phyloP scores from a whole-genome alignment of 2,797 vertebrate species.

The Ataeniobius toweri region DNA sequence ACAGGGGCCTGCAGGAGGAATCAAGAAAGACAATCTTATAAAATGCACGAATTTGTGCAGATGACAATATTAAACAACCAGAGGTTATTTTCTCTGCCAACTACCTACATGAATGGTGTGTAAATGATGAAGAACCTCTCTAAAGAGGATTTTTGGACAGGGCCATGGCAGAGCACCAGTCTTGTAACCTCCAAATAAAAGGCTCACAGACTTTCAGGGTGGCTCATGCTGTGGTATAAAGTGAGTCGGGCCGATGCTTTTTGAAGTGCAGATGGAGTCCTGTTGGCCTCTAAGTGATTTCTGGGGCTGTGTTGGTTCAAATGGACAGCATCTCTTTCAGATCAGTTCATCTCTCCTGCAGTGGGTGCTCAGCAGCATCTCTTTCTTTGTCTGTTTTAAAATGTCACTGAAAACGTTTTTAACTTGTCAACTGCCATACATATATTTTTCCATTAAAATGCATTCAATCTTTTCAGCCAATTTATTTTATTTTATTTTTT shows the following conservation, averaged over 20 bases:
- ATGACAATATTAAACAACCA: neutral
- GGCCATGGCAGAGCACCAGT: neutral
- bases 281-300: conserved; percentile 31
- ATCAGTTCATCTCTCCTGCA: conserved; percentile 25
- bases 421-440: neutral
- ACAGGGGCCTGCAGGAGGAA: neutral
- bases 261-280: conserved; percentile 27
- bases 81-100: neutral
- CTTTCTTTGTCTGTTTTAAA: neutral
- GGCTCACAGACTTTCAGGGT: conserved; percentile 6
- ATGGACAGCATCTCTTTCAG: conserved; percentile 23
- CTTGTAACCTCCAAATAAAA: conserved; percentile 12
- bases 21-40: neutral
- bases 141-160: conserved; percentile 1
- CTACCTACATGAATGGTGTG: neutral
- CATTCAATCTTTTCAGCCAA: too few species aligned
- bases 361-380: neutral
- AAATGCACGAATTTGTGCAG: neutral
- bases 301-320: conserved; percentile 26
- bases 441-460: neutral
- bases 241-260: conserved; percentile 7
- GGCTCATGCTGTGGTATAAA: conserved; percentile 16
- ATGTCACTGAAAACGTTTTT: conserved; percentile 3
- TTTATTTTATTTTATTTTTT: too few species aligned
- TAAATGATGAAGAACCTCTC: neutral